Evolutionary conservation across 2,797 vertebrate species (phyloP).

Genomic region (Parotocinclus haroldoi): DNA sequence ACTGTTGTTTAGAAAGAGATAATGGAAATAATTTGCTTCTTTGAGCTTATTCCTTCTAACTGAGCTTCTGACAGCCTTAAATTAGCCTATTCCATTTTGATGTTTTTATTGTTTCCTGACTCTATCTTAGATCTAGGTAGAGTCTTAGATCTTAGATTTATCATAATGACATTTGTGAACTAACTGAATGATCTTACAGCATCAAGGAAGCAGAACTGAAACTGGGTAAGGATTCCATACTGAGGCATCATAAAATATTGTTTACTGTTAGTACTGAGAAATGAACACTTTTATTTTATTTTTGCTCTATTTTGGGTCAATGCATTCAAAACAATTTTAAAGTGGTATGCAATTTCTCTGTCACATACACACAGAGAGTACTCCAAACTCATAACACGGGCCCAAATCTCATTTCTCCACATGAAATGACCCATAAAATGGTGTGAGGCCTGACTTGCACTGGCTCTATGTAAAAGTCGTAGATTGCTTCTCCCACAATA

Average conservation of each 20-base stretch:
- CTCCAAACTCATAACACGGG: slow-evolving; percentile 58
- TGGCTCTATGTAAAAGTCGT: slow-evolving; percentile 64
- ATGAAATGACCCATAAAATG: slow-evolving; percentile 73
- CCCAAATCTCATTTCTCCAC: slow-evolving; percentile 70
- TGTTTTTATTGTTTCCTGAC: neutral
- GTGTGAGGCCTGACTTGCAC: slow-evolving; percentile 59
- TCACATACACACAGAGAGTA: slow-evolving; percentile 41
- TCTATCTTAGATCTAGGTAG: slow-evolving; percentile 2
- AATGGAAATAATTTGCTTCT: neutral
- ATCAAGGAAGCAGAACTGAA: neutral
- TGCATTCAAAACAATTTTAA: neutral
- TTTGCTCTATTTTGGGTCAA: neutral
- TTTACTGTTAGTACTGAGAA: neutral
- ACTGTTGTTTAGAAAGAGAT: neutral
- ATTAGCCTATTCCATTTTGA: neutral
- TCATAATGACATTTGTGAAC: slow-evolving; percentile 1
- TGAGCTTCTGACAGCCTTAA: neutral
- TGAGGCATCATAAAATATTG: neutral
- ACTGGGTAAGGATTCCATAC: neutral
- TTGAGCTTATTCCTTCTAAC: neutral
- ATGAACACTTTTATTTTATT: neutral
- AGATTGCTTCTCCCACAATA: slow-evolving; percentile 67
- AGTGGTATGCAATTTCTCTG: neutral
- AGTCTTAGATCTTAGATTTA: too few relatives aligned
- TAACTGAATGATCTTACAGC: slow-evolving; percentile 7